These are phyloP conservation scores for Drosophila kanekoi DNA, from an alignment of 2,888 invertebrate genomes.

Conservation along the genomic window DNA sequence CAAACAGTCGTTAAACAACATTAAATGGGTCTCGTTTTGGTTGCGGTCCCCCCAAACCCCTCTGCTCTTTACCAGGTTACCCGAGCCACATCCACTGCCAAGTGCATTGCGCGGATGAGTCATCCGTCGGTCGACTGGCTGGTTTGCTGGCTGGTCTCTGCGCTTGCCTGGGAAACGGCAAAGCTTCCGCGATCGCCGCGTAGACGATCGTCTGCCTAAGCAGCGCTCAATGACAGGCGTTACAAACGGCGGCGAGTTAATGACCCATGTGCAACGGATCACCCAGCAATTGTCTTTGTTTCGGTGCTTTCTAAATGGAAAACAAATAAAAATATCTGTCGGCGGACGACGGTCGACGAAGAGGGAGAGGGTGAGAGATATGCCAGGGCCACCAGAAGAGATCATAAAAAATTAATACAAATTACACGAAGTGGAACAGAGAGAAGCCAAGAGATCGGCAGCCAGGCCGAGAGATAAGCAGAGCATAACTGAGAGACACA, in stretches of 20 bases:
- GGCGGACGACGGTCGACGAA: not conserved
- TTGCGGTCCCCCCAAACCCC: constrained; percentile 12
- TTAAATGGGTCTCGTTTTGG: constrained; percentile 75
- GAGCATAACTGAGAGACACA: constrained; percentile 28
- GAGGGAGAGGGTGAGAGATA: not conserved
- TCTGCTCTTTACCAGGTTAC: not conserved
- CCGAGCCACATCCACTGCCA: constrained; percentile 17
- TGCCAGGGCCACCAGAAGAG: constrained; percentile 55
- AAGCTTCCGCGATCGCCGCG: constrained; percentile 65
- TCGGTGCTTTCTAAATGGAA: constrained; percentile 71
- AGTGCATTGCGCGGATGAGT: constrained; percentile 47
- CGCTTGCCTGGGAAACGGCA: constrained; percentile 43
- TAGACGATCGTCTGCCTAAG: constrained; percentile 71
- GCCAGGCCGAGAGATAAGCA: constrained; percentile 42
- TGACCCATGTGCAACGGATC: constrained; percentile 70
- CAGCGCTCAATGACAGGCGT: constrained; percentile 78
- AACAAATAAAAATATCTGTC: constrained; percentile 62
- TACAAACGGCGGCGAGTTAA: constrained; percentile 72
- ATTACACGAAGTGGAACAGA: constrained; percentile 55
- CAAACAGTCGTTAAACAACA: constrained; percentile 76
- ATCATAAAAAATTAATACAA: constrained; percentile 76
- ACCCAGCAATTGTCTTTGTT: constrained; percentile 71
- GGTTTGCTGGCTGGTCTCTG: constrained; percentile 10
- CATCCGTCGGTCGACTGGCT: constrained; percentile 34
- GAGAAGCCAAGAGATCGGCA: constrained; percentile 23